A percentile compares a stretch with the other conserved stretches of the same genome.
Evolutionary conservation across 2,888 invertebrate genomes (phyloP).

Genomic region (Aromia moschata): DNA sequence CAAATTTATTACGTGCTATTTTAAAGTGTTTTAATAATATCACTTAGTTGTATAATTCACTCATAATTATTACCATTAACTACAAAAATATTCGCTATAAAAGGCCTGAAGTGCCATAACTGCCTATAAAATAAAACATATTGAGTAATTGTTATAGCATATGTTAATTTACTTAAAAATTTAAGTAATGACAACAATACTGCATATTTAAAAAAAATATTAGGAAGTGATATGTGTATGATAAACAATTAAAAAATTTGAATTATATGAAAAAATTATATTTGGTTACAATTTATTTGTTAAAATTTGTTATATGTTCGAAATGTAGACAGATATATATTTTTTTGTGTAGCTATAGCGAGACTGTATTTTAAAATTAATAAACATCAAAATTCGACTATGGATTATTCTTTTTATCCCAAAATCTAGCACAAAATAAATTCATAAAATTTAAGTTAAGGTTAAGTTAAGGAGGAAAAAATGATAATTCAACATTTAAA

Average conservation of each 20-base stretch:
- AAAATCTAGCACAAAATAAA: too few relatives aligned
- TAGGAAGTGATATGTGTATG: constrained; percentile 25
- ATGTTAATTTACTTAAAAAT: constrained; percentile 8
- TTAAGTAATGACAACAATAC: constrained; percentile 7
- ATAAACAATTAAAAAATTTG: not conserved
- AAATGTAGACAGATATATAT: constrained; percentile 33
- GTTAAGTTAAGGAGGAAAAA: too few relatives aligned
- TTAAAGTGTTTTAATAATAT: too few relatives aligned
- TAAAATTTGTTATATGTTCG: constrained; percentile 26
- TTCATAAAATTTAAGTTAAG: too few relatives aligned
- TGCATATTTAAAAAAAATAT: constrained; percentile 19
- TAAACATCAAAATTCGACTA: too few relatives aligned
- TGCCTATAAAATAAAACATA: constrained; percentile 22
- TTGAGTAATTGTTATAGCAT: constrained; percentile 3
- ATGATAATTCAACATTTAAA: too few relatives aligned
- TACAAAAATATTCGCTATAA: constrained; percentile 3
- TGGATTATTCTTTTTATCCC: too few relatives aligned
- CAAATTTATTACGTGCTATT: too few relatives aligned
- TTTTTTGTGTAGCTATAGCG: constrained; percentile 46
- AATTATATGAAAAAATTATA: constrained; percentile 6
- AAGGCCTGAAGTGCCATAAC: constrained; percentile 21
- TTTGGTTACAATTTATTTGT: constrained; percentile 23
- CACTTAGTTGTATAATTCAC: not conserved
- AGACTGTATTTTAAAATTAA: constrained; percentile 45
- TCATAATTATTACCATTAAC: constrained; percentile 5